Percentiles rank a stretch among this genome's conserved stretches.
Conservation (phyloP, 2,113 vertebrate species). For the Scartelaos histophorus region DNA sequence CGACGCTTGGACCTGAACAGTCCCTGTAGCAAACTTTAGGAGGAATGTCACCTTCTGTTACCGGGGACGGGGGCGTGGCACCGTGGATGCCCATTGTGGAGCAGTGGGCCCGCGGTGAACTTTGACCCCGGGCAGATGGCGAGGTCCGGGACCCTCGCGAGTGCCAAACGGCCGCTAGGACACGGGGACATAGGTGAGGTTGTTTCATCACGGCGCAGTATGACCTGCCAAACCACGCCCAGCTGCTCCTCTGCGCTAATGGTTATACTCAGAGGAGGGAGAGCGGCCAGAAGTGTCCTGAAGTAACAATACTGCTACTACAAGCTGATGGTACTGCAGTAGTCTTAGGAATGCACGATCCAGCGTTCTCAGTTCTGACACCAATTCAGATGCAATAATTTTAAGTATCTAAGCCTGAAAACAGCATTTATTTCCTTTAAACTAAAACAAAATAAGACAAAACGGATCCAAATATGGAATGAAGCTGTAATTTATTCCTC, state of each 20-base stretch:
- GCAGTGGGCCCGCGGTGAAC: slow-evolving; percentile 48
- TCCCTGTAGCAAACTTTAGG: slow-evolving; percentile 47
- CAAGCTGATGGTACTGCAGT: not conserved
- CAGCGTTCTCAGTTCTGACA: too few species aligned
- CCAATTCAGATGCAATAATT: too few species aligned
- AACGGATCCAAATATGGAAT: too few species aligned
- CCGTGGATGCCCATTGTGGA: slow-evolving; percentile 35
- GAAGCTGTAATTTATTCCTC: too few species aligned
- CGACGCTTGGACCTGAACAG: slow-evolving; percentile 29
- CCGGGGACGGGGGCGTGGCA: slow-evolving; percentile 35
- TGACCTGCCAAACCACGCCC: slow-evolving; percentile 39
- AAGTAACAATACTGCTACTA: not conserved
- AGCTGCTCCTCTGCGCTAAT: slow-evolving; percentile 18
- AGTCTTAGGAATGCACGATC: too few species aligned
- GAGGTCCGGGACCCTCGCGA: slow-evolving; percentile 46
- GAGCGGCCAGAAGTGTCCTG: not conserved
- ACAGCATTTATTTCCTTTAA: too few species aligned
- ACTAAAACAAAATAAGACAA: too few species aligned
- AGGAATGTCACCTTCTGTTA: slow-evolving; percentile 71
- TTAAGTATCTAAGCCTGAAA: too few species aligned
- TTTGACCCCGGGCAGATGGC: slow-evolving; percentile 68
- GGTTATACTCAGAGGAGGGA: not conserved
- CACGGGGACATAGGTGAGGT: slow-evolving; percentile 45
- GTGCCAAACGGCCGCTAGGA: slow-evolving; percentile 59
- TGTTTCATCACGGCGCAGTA: slow-evolving; percentile 46